Evolutionary conservation across 2,113 vertebrate genomes (phyloP).

Genomic region (Triplophysa siluroides): DNA sequence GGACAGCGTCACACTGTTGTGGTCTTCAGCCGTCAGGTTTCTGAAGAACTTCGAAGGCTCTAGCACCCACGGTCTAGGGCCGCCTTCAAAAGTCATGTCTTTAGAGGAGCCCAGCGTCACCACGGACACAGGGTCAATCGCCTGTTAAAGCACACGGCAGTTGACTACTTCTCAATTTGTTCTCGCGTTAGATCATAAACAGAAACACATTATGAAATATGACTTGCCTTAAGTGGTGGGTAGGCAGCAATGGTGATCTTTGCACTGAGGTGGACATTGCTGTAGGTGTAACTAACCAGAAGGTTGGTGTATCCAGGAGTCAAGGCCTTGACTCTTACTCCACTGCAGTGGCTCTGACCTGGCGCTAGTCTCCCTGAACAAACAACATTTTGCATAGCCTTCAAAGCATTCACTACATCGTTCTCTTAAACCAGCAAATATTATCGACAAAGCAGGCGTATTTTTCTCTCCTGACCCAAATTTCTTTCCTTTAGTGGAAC

Average conservation of each 20-base stretch:
- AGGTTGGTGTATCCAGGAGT: slow-evolving; percentile 79
- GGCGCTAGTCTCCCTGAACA: slow-evolving; percentile 79
- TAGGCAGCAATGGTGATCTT: slow-evolving; percentile 88
- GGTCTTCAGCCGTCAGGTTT: slow-evolving; percentile 77
- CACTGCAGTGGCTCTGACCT: slow-evolving; percentile 80
- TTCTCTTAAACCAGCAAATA: too few species aligned
- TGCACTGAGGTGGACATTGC: slow-evolving; percentile 81
- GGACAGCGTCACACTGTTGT: slow-evolving; percentile 68
- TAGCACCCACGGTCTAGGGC: slow-evolving; percentile 90
- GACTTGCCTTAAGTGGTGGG: slow-evolving; percentile 83
- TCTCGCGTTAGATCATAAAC: too few species aligned
- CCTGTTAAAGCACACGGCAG: slow-evolving; percentile 64
- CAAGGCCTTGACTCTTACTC: slow-evolving; percentile 80
- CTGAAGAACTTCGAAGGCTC: slow-evolving; percentile 94
- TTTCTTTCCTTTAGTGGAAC: too few species aligned
- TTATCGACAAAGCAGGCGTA: too few species aligned
- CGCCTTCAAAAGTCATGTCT: slow-evolving; percentile 91
- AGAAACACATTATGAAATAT: not conserved
- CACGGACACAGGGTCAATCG: slow-evolving; percentile 86
- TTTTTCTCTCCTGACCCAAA: too few species aligned
- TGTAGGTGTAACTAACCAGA: slow-evolving; percentile 83
- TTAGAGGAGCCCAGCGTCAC: slow-evolving; percentile 95
- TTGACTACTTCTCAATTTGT: too few species aligned
- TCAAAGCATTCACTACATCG: not conserved
- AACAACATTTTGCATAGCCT: not conserved